A percentile compares a stretch with the other conserved stretches of the same genome.
Evolutionary conservation across 2,888 invertebrate genomes (phyloP).

Genomic region (Icerya purchasi): DNA sequence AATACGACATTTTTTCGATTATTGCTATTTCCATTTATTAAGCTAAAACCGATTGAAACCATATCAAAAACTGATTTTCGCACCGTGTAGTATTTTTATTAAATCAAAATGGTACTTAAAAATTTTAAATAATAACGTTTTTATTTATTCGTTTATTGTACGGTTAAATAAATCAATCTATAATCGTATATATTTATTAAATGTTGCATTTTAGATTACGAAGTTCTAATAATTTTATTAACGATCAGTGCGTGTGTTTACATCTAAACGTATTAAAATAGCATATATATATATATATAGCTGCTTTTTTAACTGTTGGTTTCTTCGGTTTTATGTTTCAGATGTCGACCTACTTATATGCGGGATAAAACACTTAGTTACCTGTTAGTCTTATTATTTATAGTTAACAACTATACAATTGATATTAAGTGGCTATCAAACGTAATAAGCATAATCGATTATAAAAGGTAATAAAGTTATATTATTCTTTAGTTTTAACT

Average conservation of each 20-base stretch:
- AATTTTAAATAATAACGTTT: too few relatives aligned
- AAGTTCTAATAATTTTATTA: too few relatives aligned
- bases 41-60: too few relatives aligned
- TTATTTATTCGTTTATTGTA: not conserved
- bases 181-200: not conserved
- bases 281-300: too few relatives aligned
- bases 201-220: not conserved
- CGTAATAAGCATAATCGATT: not conserved
- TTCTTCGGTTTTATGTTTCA: not conserved
- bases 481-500: too few relatives aligned
- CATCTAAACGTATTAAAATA: too few relatives aligned
- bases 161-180: not conserved
- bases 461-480: constrained; percentile 1
- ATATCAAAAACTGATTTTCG: too few relatives aligned
- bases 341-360: constrained; percentile 1
- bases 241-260: too few relatives aligned
- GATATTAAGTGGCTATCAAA: constrained; percentile 1
- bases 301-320: too few relatives aligned
- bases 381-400: constrained; percentile 1
- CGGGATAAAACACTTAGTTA: constrained; percentile 9
- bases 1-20: not conserved
- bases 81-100: too few relatives aligned
- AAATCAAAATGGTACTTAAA: too few relatives aligned
- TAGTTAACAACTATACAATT: not conserved
- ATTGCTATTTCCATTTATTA: too few relatives aligned